Percentiles rank a stretch among this genome's conserved stretches.
Conservation (phyloP, 2,113 vertebrate species). For the Limnothrissa miodon region DNA sequence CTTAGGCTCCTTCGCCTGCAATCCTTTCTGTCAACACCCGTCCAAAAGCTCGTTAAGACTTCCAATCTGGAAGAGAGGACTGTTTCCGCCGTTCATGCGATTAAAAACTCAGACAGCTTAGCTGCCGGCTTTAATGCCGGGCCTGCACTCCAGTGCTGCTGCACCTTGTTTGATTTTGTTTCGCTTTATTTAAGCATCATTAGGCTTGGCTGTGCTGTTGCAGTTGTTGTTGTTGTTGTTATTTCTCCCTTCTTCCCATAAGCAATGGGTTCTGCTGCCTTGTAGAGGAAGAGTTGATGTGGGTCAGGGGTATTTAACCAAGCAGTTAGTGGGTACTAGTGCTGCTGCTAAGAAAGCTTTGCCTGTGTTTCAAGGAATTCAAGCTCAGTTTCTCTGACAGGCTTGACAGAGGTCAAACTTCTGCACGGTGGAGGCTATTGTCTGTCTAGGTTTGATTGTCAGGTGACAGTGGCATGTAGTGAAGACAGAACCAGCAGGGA, state of each 20-base stretch:
- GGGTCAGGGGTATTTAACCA: slow-evolving; percentile 19
- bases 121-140: slow-evolving; percentile 6
- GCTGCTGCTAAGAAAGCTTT: not conserved
- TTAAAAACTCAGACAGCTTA: slow-evolving; percentile 40
- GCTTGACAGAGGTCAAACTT: not conserved
- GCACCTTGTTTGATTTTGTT: slow-evolving; percentile 7
- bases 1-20: not conserved
- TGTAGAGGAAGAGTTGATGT: not conserved
- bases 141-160: not conserved
- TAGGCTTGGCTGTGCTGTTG: slow-evolving; percentile 1
- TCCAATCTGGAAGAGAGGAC: slow-evolving; percentile 26
- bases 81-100: slow-evolving; percentile 35
- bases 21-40: not conserved
- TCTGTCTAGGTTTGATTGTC: not conserved
- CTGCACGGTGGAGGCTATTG: no score
- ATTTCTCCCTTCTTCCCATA: not conserved
- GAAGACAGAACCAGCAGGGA: not conserved
- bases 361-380: not conserved
- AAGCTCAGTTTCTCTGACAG: not conserved
- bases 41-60: slow-evolving; percentile 14
- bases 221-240: not conserved
- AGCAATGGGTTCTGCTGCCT: not conserved
- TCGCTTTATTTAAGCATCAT: slow-evolving; percentile 15
- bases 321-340: not conserved
- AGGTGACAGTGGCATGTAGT: not conserved